A percentile compares a stretch with the other conserved stretches of the same genome.
Evolutionary conservation across 2,797 vertebrate genomes (phyloP).

Genomic region (Rhadinocentrus ornatus): DNA sequence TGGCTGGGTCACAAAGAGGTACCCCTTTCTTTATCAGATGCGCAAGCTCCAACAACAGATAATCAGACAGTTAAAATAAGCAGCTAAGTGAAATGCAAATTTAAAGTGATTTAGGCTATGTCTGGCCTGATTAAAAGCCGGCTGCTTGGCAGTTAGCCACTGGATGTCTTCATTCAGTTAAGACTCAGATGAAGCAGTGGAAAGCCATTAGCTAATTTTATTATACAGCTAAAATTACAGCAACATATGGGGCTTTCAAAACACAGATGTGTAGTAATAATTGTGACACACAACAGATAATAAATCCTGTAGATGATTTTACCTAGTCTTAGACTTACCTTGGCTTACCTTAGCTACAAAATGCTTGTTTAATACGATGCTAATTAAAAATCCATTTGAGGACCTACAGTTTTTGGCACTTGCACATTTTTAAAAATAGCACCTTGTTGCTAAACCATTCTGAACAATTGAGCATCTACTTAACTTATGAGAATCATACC

Average conservation of each 20-base stretch:
- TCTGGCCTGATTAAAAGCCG: slow-evolving; percentile 68
- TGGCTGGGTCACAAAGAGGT: slow-evolving; percentile 51
- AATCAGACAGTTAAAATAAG: slow-evolving; percentile 59
- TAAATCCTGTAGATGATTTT: background rate
- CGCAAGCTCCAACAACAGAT: slow-evolving; percentile 40
- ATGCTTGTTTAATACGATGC: background rate
- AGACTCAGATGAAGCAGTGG: slow-evolving; percentile 50
- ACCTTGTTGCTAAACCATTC: no score
- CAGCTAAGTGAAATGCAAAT: slow-evolving; percentile 68
- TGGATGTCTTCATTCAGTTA: slow-evolving; percentile 46
- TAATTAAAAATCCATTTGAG: background rate
- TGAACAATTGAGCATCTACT: no score
- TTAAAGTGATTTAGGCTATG: slow-evolving; percentile 59
- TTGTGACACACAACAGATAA: background rate
- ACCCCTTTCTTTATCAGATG: slow-evolving; percentile 57
- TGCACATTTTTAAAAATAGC: no score
- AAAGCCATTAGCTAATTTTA: slow-evolving; percentile 50
- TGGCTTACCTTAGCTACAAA: background rate
- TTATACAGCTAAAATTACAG: slow-evolving; percentile 47
- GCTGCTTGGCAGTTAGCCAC: slow-evolving; percentile 71
- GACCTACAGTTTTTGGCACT: no score
- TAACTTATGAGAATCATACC: no score
- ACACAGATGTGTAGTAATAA: slow-evolving; percentile 5
- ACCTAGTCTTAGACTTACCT: background rate
- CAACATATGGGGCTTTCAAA: slow-evolving; percentile 19